Conservation (phyloP, 2,888 invertebrate genomes). For the Pristionchus entomophagus region DNA sequence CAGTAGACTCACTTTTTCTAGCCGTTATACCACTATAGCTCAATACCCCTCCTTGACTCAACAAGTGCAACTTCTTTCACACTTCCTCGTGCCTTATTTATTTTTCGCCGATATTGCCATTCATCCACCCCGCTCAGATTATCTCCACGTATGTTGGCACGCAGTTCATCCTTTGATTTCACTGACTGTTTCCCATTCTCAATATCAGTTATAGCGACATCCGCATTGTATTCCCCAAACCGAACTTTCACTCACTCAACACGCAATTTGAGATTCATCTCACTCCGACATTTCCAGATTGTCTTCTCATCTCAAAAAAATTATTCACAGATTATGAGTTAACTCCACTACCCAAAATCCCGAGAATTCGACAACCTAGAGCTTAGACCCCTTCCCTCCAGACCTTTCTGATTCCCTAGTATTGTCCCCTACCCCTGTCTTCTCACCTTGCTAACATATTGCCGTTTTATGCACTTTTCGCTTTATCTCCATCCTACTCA, state of each 20-base stretch:
- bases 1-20: neutral
- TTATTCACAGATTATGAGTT: conserved; percentile 39
- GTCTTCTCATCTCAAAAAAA: conserved; percentile 20
- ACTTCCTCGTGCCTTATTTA: neutral
- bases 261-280: conserved; percentile 19
- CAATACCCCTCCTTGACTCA: neutral
- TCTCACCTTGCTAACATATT: conserved; percentile 8
- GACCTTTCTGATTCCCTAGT: neutral
- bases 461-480: neutral
- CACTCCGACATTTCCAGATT: conserved; percentile 13
- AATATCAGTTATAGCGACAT: neutral
- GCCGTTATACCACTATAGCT: neutral
- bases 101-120: conserved; percentile 20
- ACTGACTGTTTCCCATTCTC: neutral
- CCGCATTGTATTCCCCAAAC: too few species aligned
- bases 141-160: neutral
- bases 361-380: conserved; percentile 15
- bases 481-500: neutral
- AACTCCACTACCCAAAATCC: neutral
- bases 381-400: neutral
- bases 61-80: conserved; percentile 5
- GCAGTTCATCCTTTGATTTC: too few species aligned
- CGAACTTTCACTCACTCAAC: neutral
- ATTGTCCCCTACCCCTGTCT: neutral
- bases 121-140: conserved; percentile 26